phyloP scores from a whole-genome alignment of 64 coral and sea anemone species.

The Montipora foliosa region DNA sequence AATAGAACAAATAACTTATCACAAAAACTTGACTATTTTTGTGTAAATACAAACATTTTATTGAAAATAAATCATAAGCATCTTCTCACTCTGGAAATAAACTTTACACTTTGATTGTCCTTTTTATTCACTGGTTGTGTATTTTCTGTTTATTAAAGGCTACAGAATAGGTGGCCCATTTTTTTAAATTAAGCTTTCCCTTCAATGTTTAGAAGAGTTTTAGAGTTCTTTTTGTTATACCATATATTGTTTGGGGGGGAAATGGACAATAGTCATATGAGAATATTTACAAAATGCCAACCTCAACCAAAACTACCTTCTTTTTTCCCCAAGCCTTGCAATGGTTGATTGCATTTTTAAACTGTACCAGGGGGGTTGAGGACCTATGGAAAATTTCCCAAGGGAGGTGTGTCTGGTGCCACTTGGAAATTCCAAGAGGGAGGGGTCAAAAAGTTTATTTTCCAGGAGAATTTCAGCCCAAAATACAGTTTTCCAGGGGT shows the following conservation, averaged over 20 bases:
- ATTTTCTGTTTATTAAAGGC: conserved; percentile 58
- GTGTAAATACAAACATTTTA: conserved; percentile 50
- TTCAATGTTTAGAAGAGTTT: conserved; percentile 45
- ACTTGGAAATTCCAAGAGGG: conserved; percentile 58
- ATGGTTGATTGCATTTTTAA: conserved; percentile 65
- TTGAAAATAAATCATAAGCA: conserved; percentile 62
- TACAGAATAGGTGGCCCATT: background rate
- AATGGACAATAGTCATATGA: conserved; percentile 47
- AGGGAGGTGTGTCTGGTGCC: conserved; percentile 43
- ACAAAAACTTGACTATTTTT: conserved; percentile 60
- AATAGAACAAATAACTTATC: conserved; percentile 29
- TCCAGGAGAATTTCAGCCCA: conserved; percentile 50
- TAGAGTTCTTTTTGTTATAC: conserved; percentile 45
- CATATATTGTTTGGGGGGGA: conserved; percentile 30
- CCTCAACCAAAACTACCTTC: conserved; percentile 64
- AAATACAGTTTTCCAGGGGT: conserved; percentile 64
- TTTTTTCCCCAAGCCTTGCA: conserved; percentile 27
- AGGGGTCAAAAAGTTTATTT: conserved; percentile 52
- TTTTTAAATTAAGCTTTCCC: background rate
- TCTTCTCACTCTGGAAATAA: conserved; percentile 55
- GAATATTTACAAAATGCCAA: conserved; percentile 66
- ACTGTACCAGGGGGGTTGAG: conserved; percentile 55
- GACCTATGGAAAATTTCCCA: conserved; percentile 34
- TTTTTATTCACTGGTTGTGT: conserved; percentile 60
- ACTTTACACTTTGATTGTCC: conserved; percentile 63